Conservation (phyloP, 2,888 invertebrate species). For the Fragum whitleyi region DNA sequence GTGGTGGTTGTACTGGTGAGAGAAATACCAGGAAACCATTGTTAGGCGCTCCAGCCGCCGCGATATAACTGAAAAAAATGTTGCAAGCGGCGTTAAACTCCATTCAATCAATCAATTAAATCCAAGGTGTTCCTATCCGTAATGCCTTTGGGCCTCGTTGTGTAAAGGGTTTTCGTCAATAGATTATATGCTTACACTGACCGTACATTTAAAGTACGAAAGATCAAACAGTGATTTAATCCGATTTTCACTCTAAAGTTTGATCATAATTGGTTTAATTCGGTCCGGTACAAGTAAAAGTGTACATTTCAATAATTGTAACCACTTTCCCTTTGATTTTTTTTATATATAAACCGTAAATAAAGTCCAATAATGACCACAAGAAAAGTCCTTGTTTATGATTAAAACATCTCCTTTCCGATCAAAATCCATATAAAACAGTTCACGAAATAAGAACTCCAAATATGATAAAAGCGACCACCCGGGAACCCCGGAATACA, state of each 20-base stretch:
- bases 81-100: too few relatives aligned
- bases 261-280: neutral
- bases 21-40: neutral
- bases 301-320: neutral
- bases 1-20: too few relatives aligned
- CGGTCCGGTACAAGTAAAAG: neutral
- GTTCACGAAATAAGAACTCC: too few relatives aligned
- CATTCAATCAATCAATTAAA: too few relatives aligned
- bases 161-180: neutral
- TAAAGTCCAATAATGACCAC: too few relatives aligned
- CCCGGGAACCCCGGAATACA: too few relatives aligned
- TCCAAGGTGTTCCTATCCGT: neutral
- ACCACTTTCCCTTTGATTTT: neutral
- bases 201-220: slow-evolving; percentile 10
- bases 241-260: slow-evolving; percentile 5
- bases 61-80: too few relatives aligned
- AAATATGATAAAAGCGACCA: too few relatives aligned
- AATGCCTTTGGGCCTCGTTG: neutral
- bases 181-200: neutral
- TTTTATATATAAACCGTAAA: too few relatives aligned
- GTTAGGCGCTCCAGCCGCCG: neutral
- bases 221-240: slow-evolving; percentile 12
- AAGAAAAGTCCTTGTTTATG: too few relatives aligned
- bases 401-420: too few relatives aligned
- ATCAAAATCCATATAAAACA: too few relatives aligned